Percentiles rank a stretch among this genome's conserved stretches.
Evolutionary conservation across 2,797 vertebrate genomes (phyloP).

Genomic region (Xerus rutilus): DNA sequence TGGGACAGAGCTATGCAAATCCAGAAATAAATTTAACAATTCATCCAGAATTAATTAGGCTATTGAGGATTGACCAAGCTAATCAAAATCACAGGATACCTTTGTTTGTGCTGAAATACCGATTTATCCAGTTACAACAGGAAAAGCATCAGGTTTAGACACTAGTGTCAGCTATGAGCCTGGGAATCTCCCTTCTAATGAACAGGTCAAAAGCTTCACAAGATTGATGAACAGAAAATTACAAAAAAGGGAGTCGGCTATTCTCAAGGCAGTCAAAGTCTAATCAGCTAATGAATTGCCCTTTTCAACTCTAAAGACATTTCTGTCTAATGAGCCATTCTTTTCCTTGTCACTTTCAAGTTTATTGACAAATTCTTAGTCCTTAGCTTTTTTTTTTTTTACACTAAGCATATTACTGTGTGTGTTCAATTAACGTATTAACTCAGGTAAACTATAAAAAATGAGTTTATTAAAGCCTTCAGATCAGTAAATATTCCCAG

Average conservation of each 20-base stretch:
- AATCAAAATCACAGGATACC: conserved; percentile 59
- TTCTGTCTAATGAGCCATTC: conserved; percentile 59
- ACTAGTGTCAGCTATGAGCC: background rate
- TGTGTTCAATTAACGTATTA: background rate
- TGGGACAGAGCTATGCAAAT: conserved; percentile 59
- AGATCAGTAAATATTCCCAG: background rate
- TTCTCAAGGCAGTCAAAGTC: conserved; percentile 29
- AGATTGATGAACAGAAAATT: conserved; percentile 66
- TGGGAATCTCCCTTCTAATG: conserved; percentile 60
- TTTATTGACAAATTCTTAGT: conserved; percentile 58
- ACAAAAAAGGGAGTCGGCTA: conserved; percentile 12
- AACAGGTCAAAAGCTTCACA: conserved; percentile 60
- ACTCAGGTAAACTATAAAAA: background rate
- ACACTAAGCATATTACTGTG: background rate
- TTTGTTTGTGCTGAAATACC: conserved; percentile 63
- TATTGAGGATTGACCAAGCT: conserved; percentile 41
- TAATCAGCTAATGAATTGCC: conserved; percentile 72
- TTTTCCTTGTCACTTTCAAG: conserved; percentile 69
- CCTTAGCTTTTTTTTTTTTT: background rate
- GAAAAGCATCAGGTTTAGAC: conserved; percentile 31
- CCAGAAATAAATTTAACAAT: conserved; percentile 67
- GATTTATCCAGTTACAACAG: conserved; percentile 32
- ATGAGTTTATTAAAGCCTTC: background rate
- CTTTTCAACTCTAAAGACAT: conserved; percentile 65
- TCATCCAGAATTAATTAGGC: conserved; percentile 73